phyloP scores from a whole-genome alignment of 1,140 invertebrate genomes.

The Drosophila tristis region DNA sequence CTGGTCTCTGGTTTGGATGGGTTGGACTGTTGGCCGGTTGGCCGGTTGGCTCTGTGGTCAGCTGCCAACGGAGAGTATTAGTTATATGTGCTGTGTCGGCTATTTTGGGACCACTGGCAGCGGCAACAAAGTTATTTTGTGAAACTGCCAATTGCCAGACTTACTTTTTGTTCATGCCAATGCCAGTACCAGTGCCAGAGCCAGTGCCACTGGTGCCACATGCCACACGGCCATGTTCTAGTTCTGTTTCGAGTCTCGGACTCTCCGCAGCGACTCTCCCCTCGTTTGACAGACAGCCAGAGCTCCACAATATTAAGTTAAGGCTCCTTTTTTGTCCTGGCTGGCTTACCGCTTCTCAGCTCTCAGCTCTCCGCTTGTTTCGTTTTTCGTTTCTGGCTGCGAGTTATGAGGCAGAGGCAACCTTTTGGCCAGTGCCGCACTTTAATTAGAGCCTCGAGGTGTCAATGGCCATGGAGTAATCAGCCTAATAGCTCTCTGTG shows the following conservation, averaged over 20 bases:
- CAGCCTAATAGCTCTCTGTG: conserved; percentile 72
- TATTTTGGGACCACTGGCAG: conserved; percentile 47
- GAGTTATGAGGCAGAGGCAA: conserved; percentile 35
- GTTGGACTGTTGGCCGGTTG: conserved; percentile 33
- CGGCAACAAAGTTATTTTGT: conserved; percentile 64
- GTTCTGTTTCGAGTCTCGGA: conserved; percentile 10
- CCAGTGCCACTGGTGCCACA: conserved; percentile 48
- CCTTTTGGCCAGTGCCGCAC: conserved; percentile 34
- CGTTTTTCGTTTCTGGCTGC: conserved; percentile 13
- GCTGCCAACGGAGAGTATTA: conserved; percentile 74
- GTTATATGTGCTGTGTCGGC: conserved; percentile 73
- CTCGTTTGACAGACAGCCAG: conserved; percentile 28
- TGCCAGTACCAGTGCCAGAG: conserved; percentile 6
- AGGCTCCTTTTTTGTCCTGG: conserved; percentile 12
- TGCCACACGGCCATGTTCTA: conserved; percentile 25
- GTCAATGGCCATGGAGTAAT: conserved; percentile 73
- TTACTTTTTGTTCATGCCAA: conserved; percentile 56
- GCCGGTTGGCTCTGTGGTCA: conserved; percentile 50
- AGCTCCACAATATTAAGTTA: conserved; percentile 31
- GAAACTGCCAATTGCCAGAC: conserved; percentile 75
- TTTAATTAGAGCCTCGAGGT: conserved; percentile 62
- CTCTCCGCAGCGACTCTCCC: not conserved
- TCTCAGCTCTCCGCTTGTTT: conserved; percentile 10
- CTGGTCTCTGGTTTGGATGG: conserved; percentile 24
- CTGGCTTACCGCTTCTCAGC: conserved; percentile 15